Base-by-base conservation (phyloP, 92 coral and sea anemone genomes). In the Umimayanthus kanabou region DNA sequence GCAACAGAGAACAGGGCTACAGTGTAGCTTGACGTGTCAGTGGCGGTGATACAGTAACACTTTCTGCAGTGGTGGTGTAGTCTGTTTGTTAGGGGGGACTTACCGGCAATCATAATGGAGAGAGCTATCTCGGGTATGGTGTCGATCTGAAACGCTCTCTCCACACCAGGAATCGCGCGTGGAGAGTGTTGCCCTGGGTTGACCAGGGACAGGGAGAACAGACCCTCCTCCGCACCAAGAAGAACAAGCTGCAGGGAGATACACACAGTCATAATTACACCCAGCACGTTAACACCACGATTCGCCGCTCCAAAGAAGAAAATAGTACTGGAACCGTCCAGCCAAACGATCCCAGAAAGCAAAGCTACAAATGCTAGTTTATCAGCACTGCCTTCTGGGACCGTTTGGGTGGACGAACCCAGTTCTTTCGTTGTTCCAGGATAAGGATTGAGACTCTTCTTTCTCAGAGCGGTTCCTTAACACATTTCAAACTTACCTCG, bases 191-290 rank as follows among this genome's bases (percentile, higher is more conserved):
- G 92, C 3, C 93, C 94, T 11, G 96, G 92, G 30, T 81, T 91
- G 55, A 89, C 80, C 42, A 97, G 90, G 39, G 98, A 90, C 75
- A 97, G 85, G 9, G 98, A 84, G 78, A 85, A 97, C 39, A 97
- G 82, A 3, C 99, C 99, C 73, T 97, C 99, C 80, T 97, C 99
- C 5, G 98, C 97, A 23, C 98, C 99, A 66, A 97, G 87, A 14
- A 97, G 87, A 39, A 97, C 91, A 80, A 97, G 88, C 99, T 97
- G 86, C 1, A 40, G 39, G 76, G 3, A 57, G 39, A 66, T 0
- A 57, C 39, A 37, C 14, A 23, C 65, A 49, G 40, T 28, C 15
- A 37, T 28, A 15, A 23, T 61, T 47, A 47, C 53, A 47, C 53
- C 10, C 14, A 8, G 8, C 0, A 45, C n/a, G n/a, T n/a, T n/a